Conservation (phyloP, 2,888 invertebrate species). For the Stenodera caucasica region DNA sequence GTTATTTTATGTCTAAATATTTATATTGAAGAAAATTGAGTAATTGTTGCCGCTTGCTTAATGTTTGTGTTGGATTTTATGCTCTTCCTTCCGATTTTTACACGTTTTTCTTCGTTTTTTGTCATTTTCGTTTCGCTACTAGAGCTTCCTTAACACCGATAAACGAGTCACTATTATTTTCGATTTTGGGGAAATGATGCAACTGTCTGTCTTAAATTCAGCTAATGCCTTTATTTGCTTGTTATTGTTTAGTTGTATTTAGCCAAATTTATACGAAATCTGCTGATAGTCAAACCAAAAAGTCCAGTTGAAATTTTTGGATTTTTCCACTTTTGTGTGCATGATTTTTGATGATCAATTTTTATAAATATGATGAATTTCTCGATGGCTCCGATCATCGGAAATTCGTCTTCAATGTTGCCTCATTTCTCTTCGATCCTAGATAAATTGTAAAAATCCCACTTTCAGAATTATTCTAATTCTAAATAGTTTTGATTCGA, state of each 20-base stretch:
- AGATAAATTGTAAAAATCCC: background rate
- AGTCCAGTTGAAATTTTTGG: background rate
- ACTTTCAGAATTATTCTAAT: background rate
- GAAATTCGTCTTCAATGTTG: background rate
- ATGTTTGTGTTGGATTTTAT: background rate
- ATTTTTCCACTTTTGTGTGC: background rate
- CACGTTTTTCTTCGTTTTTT: background rate
- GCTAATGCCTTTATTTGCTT: slow-evolving; percentile 9
- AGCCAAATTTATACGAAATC: slow-evolving; percentile 31
- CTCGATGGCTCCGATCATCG: too few relatives aligned
- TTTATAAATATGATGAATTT: background rate
- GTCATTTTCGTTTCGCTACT: background rate
- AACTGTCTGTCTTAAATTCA: background rate
- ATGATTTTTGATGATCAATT: background rate
- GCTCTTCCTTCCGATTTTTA: background rate
- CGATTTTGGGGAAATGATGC: background rate
- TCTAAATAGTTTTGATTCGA: slow-evolving; percentile 5
- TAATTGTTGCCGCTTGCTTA: slow-evolving; percentile 4
- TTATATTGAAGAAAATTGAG: background rate
- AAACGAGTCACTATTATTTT: background rate
- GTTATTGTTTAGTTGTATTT: slow-evolving; percentile 17
- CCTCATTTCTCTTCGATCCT: background rate
- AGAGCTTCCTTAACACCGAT: background rate
- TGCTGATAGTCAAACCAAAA: slow-evolving; percentile 50
- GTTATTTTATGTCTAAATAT: slow-evolving; percentile 26